Evolutionary conservation across 2,797 vertebrate species (phyloP), one percentile per base, ranked within the genome.

Genomic region (Caiman crocodilus): DNA sequence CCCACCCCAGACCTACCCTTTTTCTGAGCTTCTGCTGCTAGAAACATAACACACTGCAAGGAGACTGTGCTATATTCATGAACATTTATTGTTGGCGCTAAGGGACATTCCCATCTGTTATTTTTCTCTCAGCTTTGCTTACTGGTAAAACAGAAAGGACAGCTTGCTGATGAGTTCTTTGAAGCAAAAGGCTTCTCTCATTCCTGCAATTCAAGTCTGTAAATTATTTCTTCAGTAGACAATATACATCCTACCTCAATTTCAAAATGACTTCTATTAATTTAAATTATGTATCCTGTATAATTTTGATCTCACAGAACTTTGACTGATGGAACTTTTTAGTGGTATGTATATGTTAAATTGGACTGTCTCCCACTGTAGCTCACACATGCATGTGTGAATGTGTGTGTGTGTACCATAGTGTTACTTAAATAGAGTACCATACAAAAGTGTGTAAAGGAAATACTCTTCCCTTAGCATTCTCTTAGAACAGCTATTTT

Each of bases 31-130:
- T 94, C 89, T 90, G 71, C 96, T 93, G 96, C 96, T 98, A 95
- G 93, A 97, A 97, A 71, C 95, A 93, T 79, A 94, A 94, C 94
- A 90, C 94, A 90, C 91, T 32, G 69, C 90, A 96, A 92, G 94
- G 93, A 97, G 95, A 97, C 93, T 96, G 96, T 87, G 94, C 95
- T 96, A 78, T 97, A 97, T 97, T 98, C 97, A 98, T 87, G 94
- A 93, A 59, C 84, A 94, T 84, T 96, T 94, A 50, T 81, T 82
- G 95, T 96, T 63, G 73, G 95, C 26, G 6, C 96, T 90, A 84
- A 96, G 97, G 98, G 97, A 97, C 92, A 84, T 88, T 80, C 92
- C 97, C 98, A 98, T 98, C 97, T 98, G 97, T 98, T 98, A 98
- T 95, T 97, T 97, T 97, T 94, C 97, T 97, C 95, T 97, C 96